Evolutionary conservation across 2,888 invertebrate genomes (phyloP), one percentile per base, ranked within the genome.

Genomic region (Tromatobia lineatoria): DNA sequence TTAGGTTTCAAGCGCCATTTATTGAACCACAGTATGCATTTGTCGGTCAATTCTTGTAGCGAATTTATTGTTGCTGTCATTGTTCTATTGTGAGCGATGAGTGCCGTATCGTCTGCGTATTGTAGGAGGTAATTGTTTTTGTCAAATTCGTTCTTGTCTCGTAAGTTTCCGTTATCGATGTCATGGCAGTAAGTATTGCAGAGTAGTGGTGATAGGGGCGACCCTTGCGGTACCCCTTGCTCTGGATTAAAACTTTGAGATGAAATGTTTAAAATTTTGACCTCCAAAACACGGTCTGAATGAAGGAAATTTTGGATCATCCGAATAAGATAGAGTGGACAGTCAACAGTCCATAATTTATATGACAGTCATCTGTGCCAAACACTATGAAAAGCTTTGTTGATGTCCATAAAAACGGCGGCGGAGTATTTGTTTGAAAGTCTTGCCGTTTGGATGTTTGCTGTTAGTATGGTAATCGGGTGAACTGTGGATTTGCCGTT

Each of bases 381-480:
- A 23, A 88, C 85, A 25, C 86, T 80, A 70, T 89, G 85, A 73
- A 89, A 89, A 7, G 89, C 88, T 73, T 86, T 86, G 20, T 83
- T 82, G 13, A 88, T 84, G 67, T 89, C 88, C 13, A 90, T 71
- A 50, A 89, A 86, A 8, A 86, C 70, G 1, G 83, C 80, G 1
- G 83, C 80, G 15, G 86, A 81, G 25, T 75, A 50, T 18, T 81
- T 42, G 38, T 80, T 83, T 50, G 18, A 18, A 2, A 70, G 29
- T 50, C 59, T 77, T 38, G 64, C 71, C 15, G 77, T 45, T 78
- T 82, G 70, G 8, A 45, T 29, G 20, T 81, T 81, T n/a, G 75
- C 42, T 20, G 64, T 70, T 13, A 77, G 18, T n/a, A 71, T 71
- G 11, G 77, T 50, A n/a, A 70, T 64, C 3, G 71, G 69, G 38